A percentile compares a stretch with the other conserved stretches of the same genome.
Conservation (phyloP, 2,888 invertebrate genomes). For the Luffia ferchaultella region DNA sequence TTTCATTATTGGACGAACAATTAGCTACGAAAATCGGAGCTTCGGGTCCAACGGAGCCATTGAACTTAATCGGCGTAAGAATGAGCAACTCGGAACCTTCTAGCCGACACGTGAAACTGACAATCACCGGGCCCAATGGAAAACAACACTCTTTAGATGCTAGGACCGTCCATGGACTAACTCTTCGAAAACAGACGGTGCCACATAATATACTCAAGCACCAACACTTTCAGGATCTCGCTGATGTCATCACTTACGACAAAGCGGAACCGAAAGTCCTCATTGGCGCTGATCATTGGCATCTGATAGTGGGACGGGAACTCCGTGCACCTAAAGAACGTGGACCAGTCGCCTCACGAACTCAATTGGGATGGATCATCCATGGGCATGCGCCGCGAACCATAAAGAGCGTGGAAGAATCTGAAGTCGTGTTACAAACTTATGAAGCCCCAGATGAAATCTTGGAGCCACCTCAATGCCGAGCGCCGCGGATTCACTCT, state of each 20-base stretch:
- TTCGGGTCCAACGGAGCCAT: neutral
- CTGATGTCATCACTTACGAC: neutral
- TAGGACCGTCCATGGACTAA: neutral
- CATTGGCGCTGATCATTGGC: neutral
- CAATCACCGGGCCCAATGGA: neutral
- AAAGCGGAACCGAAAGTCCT: neutral
- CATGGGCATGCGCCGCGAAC: no score
- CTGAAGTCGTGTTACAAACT: no score
- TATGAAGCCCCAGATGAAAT: no score
- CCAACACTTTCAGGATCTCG: neutral
- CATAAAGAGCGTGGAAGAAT: no score
- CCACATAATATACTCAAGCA: neutral
- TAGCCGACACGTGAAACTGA: neutral
- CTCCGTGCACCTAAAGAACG: neutral
- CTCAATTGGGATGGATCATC: neutral
- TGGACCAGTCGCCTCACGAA: neutral
- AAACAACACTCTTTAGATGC: neutral
- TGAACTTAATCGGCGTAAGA: neutral
- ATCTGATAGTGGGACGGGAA: neutral
- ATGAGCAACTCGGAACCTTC: neutral
- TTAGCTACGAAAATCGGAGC: neutral
- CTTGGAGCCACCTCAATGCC: no score
- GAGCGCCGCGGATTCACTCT: no score
- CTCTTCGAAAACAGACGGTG: neutral
- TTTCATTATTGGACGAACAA: no score